Conservation (phyloP, 37 sponge, comb jelly and placozoan genomes). For the Spongilla lacustris region DNA sequence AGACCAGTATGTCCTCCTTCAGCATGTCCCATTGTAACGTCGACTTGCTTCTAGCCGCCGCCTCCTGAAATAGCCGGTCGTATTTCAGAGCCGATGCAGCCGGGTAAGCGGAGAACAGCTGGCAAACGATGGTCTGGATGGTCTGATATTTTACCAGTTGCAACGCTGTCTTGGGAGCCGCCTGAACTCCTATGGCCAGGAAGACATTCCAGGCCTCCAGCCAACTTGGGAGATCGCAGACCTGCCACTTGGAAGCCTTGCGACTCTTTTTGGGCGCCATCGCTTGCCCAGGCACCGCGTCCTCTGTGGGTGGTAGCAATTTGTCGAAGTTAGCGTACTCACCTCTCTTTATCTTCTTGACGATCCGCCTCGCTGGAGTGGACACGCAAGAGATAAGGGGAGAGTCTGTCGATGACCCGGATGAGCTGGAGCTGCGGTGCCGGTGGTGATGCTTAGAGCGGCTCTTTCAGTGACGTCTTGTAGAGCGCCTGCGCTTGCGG, state of each 20-base stretch:
- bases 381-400: background rate
- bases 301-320: slow-evolving; percentile 11
- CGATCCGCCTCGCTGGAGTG: slow-evolving; percentile 5
- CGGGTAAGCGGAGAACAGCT: slow-evolving; percentile 3
- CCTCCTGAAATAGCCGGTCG: slow-evolving; percentile 27
- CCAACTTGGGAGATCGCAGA: slow-evolving; percentile 31
- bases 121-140: slow-evolving; percentile 24
- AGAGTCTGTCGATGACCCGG: background rate
- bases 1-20: slow-evolving; percentile 38
- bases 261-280: background rate
- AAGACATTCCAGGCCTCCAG: slow-evolving; percentile 53
- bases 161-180: slow-evolving; percentile 15
- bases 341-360: slow-evolving; percentile 10
- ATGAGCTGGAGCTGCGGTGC: background rate
- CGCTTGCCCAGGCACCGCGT: background rate
- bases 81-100: slow-evolving; percentile 11
- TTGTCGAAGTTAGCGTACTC: slow-evolving; percentile 19
- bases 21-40: slow-evolving; percentile 28
- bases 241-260: slow-evolving; percentile 16
- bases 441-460: background rate
- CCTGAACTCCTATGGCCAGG: background rate
- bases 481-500: slow-evolving; percentile 1
- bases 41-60: slow-evolving; percentile 24
- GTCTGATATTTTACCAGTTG: slow-evolving; percentile 46
- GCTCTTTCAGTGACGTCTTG: background rate